Base-by-base conservation (phyloP, 2,113 vertebrate genomes). In the Rhizomys pruinosus region DNA sequence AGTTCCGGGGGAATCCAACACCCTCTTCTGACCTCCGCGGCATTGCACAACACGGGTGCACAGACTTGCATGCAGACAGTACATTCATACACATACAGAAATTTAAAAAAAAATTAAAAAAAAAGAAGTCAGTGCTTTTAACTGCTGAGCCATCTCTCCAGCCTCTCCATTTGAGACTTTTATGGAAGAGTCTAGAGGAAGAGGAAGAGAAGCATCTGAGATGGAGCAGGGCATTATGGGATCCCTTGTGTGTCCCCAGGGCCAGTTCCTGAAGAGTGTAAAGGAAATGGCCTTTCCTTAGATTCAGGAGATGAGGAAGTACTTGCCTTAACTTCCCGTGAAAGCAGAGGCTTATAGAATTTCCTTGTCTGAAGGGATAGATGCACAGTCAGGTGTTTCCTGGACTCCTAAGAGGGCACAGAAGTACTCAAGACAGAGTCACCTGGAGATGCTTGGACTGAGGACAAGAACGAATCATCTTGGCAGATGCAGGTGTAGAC, bases 171-270 rank as follows among this genome's bases (percentile, higher is more conserved):
- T 64, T 72, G 69, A 87, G 47, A 71, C 47, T 47, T 39, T 44
- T 63, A 32, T 84, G 47, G 47, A 73, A 87, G 72, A 80, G 42
- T 79, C 64, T 12, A 92, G 63, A 96, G 77, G 64, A 76, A 11
- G 16, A 20, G 27, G 27, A 92, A n/a, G 27, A 85, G 39, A 42
- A 47, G 13, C 23, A 66, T 72, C 34, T 34, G 69, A 78, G 57
- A 57, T 17, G 57, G 87, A 37, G 37, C 2, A 10, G 76, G 23
- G 73, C 12, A 42, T 29, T 72, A 68, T n/a, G 71, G 68, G 44
- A 12, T 25, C 17, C 39, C 69, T 1, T 88, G 23, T 20, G 84
- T 29, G 16, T 7, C 2, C 19, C 9, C 16, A 57, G 39, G 47
- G 17, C 42, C 15, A 87, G 52, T 68, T 87, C 32, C 47, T 47